Evolutionary conservation across 2,113 vertebrate species (phyloP).

Genomic region (Paramisgurnus dabryanus): DNA sequence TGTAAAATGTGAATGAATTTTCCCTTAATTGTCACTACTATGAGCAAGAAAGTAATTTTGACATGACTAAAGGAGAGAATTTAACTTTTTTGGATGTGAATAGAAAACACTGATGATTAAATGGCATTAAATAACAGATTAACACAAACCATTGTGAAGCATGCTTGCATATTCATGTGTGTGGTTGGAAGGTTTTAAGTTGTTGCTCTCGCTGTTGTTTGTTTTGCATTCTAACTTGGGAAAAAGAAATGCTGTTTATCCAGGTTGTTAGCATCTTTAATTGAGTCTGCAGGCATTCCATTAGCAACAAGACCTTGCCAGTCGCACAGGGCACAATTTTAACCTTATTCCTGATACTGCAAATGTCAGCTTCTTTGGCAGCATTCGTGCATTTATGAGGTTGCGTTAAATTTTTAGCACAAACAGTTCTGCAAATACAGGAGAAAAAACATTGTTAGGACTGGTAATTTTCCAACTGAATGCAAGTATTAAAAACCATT

Average conservation of each 20-base stretch:
- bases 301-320: conserved; percentile 6
- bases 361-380: conserved; percentile 12
- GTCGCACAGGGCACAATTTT: background rate
- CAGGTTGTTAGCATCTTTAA: conserved; percentile 21
- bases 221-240: conserved; percentile 51
- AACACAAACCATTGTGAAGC: background rate
- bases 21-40: no score
- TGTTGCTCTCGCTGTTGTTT: background rate
- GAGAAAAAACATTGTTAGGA: background rate
- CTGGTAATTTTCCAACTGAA: background rate
- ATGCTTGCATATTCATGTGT: background rate
- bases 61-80: background rate
- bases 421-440: background rate
- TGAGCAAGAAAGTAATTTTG: background rate
- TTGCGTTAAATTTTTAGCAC: background rate
- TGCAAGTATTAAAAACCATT: background rate
- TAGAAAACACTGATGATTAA: background rate
- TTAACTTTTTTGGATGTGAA: background rate
- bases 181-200: background rate
- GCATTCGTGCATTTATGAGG: conserved; percentile 1
- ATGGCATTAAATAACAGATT: background rate
- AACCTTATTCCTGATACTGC: background rate
- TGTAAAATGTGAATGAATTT: background rate
- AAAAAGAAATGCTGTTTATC: conserved; percentile 32
- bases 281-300: conserved; percentile 23